phyloP scores from a whole-genome alignment of 1,140 invertebrate species.

The Geopemphigus sp. region DNA sequence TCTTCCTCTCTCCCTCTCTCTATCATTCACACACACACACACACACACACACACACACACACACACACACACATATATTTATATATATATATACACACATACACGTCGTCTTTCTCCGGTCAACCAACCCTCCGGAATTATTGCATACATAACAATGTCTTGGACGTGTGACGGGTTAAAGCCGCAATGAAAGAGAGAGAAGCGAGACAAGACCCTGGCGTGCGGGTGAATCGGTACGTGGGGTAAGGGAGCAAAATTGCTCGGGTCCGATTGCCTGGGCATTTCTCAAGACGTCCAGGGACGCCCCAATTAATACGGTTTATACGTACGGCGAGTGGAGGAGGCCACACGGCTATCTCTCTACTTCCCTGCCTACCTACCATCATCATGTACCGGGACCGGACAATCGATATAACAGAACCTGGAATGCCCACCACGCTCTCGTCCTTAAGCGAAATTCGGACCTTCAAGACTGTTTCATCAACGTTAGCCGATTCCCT shows the following conservation, averaged over 20 bases:
- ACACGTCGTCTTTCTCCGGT: slow-evolving; percentile 38
- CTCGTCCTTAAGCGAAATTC: slow-evolving; percentile 25
- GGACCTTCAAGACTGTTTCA: slow-evolving; percentile 49
- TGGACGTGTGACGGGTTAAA: slow-evolving; percentile 48
- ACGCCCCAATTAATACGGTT: slow-evolving; percentile 48
- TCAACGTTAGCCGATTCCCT: slow-evolving; percentile 46
- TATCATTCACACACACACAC: no score
- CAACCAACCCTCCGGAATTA: slow-evolving; percentile 48
- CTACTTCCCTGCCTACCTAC: not conserved
- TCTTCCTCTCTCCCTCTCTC: slow-evolving; percentile 7
- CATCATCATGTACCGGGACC: slow-evolving; percentile 9
- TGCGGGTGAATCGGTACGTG: not conserved
- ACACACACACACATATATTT: no score
- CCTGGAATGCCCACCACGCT: slow-evolving; percentile 36
- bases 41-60: no score
- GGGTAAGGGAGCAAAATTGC: slow-evolving; percentile 14
- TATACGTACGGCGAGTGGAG: not conserved
- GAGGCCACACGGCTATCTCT: slow-evolving; percentile 30
- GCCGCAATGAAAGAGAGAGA: slow-evolving; percentile 38
- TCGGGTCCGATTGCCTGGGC: slow-evolving; percentile 49
- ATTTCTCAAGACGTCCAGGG: slow-evolving; percentile 49
- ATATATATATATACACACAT: no score
- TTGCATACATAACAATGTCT: slow-evolving; percentile 48
- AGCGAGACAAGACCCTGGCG: not conserved
- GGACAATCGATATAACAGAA: slow-evolving; percentile 48